Evolutionary conservation across 2,113 vertebrate species (phyloP).

Genomic region (Murina feae): DNA sequence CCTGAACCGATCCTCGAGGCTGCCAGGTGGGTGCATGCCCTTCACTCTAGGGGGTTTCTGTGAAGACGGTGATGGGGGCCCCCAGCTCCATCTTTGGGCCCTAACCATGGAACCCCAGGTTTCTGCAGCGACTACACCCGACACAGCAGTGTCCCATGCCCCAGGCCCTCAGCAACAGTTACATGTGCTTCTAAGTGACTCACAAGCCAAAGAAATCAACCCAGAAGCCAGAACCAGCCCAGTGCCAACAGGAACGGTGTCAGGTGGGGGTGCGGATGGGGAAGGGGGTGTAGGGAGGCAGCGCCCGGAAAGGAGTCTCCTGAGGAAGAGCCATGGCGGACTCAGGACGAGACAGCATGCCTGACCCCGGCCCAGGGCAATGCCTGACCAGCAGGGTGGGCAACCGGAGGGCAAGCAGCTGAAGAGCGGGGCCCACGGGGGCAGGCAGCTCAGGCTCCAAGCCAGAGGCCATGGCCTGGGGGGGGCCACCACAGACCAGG

Average conservation of each 20-base stretch:
- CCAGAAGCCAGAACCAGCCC: not conserved
- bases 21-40: not conserved
- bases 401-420: not conserved
- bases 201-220: not conserved
- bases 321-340: too few relatives aligned
- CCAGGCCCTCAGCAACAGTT: too few relatives aligned
- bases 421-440: accelerated
- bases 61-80: not conserved
- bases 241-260: not conserved
- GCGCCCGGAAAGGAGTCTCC: not conserved
- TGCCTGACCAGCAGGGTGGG: not conserved
- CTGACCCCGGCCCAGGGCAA: not conserved
- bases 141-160: too few relatives aligned
- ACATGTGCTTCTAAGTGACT: not conserved
- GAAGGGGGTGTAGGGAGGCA: not conserved
- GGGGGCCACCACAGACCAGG: not conserved
- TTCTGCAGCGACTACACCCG: not conserved
- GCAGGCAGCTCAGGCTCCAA: not conserved
- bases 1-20: not conserved
- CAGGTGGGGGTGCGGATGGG: accelerated
- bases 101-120: accelerated
- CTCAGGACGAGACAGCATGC: not conserved
- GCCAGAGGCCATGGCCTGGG: not conserved
- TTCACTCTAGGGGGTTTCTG: not conserved
- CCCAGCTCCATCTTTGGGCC: not conserved